phyloP scores from a whole-genome alignment of 2,113 vertebrate genomes.

The Lamprologus callipterus region DNA sequence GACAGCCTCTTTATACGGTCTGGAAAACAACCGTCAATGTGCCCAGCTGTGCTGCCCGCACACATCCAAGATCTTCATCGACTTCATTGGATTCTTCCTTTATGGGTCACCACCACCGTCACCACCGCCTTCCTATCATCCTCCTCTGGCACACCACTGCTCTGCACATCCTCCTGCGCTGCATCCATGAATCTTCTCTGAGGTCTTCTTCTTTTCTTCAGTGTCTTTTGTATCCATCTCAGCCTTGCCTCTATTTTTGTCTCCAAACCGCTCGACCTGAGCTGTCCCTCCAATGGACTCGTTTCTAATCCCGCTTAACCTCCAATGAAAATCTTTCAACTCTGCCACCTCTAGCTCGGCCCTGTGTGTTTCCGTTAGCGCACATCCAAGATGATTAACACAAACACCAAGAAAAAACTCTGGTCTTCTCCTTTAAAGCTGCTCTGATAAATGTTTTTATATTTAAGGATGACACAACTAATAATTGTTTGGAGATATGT shows the following conservation, averaged over 20 bases:
- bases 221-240: not conserved
- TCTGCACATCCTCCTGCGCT: not conserved
- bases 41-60: not conserved
- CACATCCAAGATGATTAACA: not conserved
- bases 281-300: not conserved
- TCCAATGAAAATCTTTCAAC: not conserved
- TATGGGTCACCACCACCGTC: not conserved
- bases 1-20: not conserved
- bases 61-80: not conserved
- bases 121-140: not conserved
- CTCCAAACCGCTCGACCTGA: not conserved
- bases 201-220: not conserved
- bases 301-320: not conserved
- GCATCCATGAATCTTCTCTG: not conserved
- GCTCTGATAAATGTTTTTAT: not conserved
- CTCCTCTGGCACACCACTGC: not conserved
- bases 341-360: not conserved
- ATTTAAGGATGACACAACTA: not conserved
- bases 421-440: not conserved
- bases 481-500: not conserved
- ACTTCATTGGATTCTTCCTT: not conserved
- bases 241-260: not conserved
- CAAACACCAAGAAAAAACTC: not conserved
- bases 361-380: not conserved
- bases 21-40: not conserved